phyloP scores from a whole-genome alignment of 1,140 invertebrate species.

The Calosoma granatense region DNA sequence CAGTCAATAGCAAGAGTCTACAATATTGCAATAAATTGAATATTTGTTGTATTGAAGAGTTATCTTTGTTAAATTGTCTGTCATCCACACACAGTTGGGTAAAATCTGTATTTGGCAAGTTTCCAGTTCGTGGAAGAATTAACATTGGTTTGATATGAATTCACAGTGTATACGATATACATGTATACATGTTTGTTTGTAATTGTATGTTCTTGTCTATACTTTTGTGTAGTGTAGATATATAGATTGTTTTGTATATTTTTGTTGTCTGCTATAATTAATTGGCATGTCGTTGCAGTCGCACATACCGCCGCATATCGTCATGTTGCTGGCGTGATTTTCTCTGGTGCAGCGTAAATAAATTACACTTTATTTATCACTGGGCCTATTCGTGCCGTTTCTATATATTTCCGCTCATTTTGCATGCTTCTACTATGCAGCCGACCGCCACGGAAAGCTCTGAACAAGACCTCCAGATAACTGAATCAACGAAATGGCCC shows the following conservation, averaged over 20 bases:
- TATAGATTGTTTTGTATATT: too few species aligned
- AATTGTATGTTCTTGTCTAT: too few species aligned
- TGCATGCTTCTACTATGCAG: not conserved
- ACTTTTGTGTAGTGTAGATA: too few species aligned
- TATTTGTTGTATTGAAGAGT: not conserved
- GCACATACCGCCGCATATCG: too few species aligned
- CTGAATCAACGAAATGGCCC: conserved; percentile 25
- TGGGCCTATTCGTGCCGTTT: not conserved
- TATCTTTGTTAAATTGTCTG: not conserved
- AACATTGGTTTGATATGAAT: conserved; percentile 14
- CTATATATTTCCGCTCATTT: not conserved
- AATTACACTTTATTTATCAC: not conserved
- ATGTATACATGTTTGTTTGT: too few species aligned
- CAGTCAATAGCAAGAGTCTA: not conserved
- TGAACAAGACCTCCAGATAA: conserved; percentile 19
- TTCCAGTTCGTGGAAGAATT: conserved; percentile 6
- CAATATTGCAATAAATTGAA: not conserved
- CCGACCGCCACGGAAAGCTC: not conserved
- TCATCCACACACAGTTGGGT: not conserved
- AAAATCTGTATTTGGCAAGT: conserved; percentile 9
- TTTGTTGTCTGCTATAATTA: too few species aligned
- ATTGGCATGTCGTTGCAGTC: too few species aligned
- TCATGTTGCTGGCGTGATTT: not conserved
- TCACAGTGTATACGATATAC: conserved; percentile 18
- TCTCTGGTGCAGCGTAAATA: not conserved